Evolutionary conservation across 2,888 invertebrate species (phyloP), one percentile per base, ranked within the genome.

Genomic region (Yponomeuta plumbellus): DNA sequence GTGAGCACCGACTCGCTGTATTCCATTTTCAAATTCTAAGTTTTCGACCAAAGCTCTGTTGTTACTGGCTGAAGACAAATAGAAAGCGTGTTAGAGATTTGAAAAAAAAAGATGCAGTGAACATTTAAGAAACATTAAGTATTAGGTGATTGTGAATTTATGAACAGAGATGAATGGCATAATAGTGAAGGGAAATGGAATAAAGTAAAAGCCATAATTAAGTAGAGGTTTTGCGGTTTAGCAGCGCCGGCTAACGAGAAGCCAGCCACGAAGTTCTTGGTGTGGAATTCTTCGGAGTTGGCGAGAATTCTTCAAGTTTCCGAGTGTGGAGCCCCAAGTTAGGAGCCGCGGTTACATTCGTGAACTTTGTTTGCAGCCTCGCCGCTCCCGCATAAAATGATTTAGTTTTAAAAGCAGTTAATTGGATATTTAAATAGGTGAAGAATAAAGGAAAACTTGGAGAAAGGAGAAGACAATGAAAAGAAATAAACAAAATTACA

Each of bases 201-300:
- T 85, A 86, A 86, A 87, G 84, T 88, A 81, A 75, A 73, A 72
- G 74, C 84, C 34, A 88, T 89, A 87, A 89, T 89, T 88, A 88
- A 84, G 79, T 80, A 69, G 79, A 81, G 88, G 85, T 86, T 88
- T 88, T 84, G 86, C 82, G 85, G 86, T 40, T 78, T 74, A 78
- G 76, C 76, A 70, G 68, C 70, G 71, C 65, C 63, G 73, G 80
- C 84, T 88, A 89, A 89, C 84, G 86, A 88, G 86, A 83, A 67
- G 39, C 83, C 82, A 52, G 44, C 17, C 44, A 8, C 44, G 78
- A 81, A 86, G 80, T 84, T 85, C 72, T 76, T 75, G 73, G 71
- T 58, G 39, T 39, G 73, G 78, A 76, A 77, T 76, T 75, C 78
- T 75, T 73, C 74, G 75, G 75, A 76, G 78, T 79, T 74, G 76